A percentile compares a stretch with the other conserved stretches of the same genome.
These are phyloP conservation scores for Salvelinus alpinus DNA, from an alignment of 2,113 vertebrate species.

Conservation along the genomic window DNA sequence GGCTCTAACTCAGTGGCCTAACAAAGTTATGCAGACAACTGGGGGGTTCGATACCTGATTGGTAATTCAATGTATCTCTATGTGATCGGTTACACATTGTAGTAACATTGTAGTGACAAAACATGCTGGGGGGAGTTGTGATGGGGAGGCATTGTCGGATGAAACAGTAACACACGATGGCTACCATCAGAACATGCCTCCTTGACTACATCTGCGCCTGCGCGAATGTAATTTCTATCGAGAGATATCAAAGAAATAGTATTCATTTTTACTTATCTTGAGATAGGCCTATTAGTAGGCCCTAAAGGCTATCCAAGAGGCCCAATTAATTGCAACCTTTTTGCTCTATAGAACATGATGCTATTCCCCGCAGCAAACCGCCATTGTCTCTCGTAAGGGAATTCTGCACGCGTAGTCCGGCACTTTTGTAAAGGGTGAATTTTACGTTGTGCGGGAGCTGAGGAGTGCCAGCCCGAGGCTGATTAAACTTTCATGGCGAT, in stretches of 20 bases:
- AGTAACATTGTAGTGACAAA: too few species aligned
- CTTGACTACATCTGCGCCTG: too few species aligned
- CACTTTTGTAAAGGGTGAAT: constrained; percentile 30
- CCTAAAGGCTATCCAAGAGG: constrained; percentile 68
- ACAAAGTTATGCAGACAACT: background rate
- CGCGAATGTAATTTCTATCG: too few species aligned
- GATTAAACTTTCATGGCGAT: constrained; percentile 74
- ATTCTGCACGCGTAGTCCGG: constrained; percentile 24
- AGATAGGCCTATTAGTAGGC: constrained; percentile 28
- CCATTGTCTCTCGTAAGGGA: constrained; percentile 18
- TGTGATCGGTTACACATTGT: too few species aligned
- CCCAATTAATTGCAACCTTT: constrained; percentile 62
- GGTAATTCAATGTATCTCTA: too few species aligned
- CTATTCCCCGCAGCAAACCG: background rate
- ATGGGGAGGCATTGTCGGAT: too few species aligned
- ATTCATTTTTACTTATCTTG: constrained; percentile 69
- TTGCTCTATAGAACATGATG: constrained; percentile 52
- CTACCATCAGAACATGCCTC: background rate
- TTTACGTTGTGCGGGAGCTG: constrained; percentile 36
- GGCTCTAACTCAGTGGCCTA: background rate
- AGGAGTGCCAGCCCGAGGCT: constrained; percentile 40
- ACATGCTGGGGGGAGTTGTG: too few species aligned
- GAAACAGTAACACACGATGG: too few species aligned
- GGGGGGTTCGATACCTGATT: too few species aligned
- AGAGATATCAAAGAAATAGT: constrained; percentile 61